Base-by-base conservation (phyloP, 2,113 vertebrate species). In the Orycteropus afer region DNA sequence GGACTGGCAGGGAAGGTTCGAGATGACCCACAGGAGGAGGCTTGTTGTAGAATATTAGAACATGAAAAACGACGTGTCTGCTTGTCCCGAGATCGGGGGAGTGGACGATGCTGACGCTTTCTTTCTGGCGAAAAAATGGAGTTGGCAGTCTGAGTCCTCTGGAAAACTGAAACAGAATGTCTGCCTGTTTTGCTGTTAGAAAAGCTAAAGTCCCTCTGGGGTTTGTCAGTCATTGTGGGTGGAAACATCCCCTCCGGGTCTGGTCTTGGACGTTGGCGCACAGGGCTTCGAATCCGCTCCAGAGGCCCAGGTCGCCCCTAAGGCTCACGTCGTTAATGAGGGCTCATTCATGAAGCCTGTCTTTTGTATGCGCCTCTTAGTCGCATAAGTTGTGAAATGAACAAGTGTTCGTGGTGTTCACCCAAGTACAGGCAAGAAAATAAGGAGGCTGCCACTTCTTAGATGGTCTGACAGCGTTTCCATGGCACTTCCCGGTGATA, bases 11-110 rank as follows among this genome's bases (percentile, higher is more conserved):
- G 32, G 47, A 65, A 76, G 14, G 45, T 74, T 83, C 29, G 65
- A 95, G 87, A 78, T 77, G 93, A 69, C 87, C 79, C 73, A 27
- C 65, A 57, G 61, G 87, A 45, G 47, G 57, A 77, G 73, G 42
- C 77, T 87, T 47, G 32, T 91, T 90, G n/a, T 78, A 8, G 17
- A 15, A 5, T 49, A 55, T 49, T 45, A 20, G 45, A 79, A 77
- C 53, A 69, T 88, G 49, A n/a, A 57, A 47, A 67, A 23, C 63
- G 27, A 51, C 47, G 67, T 63, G 61, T 27, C 65, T 29, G 27
- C 55, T 74, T 53, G 65, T 84, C 81, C 73, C 23, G 29, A 12
- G 73, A 61, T 92, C 90, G 82, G 51, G 37, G 42, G 37, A 49
- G 29, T 37, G 15, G 74, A 49, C 37, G 73, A 40, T 55, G 25